A percentile compares a stretch with the other conserved stretches of the same genome.
Conservation (phyloP, 2,888 invertebrate species). For the Callosobruchus maculatus region DNA sequence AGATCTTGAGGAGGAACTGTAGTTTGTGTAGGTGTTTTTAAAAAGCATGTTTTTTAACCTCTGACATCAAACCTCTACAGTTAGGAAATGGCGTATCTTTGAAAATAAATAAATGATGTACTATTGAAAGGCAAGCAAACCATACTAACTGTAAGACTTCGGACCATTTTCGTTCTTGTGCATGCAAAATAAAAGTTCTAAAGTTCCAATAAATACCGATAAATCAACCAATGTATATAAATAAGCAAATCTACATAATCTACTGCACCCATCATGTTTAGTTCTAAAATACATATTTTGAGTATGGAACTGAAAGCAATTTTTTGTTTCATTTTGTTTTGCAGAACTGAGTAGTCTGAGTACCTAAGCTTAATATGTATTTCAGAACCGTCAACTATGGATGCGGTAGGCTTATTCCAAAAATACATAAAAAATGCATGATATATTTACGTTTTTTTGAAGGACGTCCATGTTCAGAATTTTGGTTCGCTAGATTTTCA, state of each 20-base stretch:
- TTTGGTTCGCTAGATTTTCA: conserved; percentile 29
- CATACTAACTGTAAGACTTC: too few relatives aligned
- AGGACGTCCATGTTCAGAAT: conserved; percentile 41
- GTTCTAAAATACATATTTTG: background rate
- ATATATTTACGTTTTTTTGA: conserved; percentile 43
- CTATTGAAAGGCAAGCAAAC: too few relatives aligned
- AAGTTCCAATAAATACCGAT: background rate
- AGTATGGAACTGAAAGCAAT: background rate
- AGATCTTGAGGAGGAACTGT: too few relatives aligned
- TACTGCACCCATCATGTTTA: background rate
- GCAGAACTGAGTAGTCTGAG: too few relatives aligned
- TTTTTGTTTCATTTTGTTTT: too few relatives aligned
- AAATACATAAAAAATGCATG: conserved; percentile 12
- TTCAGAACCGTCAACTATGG: background rate
- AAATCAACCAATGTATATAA: background rate
- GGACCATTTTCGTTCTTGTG: too few relatives aligned
- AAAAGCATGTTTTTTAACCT: too few relatives aligned
- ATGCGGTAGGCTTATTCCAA: background rate
- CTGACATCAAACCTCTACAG: too few relatives aligned
- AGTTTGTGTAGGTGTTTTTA: too few relatives aligned
- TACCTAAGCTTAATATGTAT: background rate
- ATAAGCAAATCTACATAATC: background rate
- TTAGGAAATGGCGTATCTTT: too few relatives aligned
- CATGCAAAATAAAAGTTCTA: background rate
- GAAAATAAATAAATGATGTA: too few relatives aligned